Evolutionary conservation across 2,797 vertebrate species (phyloP), one percentile per base, ranked within the genome.

Genomic region (Sphenodon punctatus): DNA sequence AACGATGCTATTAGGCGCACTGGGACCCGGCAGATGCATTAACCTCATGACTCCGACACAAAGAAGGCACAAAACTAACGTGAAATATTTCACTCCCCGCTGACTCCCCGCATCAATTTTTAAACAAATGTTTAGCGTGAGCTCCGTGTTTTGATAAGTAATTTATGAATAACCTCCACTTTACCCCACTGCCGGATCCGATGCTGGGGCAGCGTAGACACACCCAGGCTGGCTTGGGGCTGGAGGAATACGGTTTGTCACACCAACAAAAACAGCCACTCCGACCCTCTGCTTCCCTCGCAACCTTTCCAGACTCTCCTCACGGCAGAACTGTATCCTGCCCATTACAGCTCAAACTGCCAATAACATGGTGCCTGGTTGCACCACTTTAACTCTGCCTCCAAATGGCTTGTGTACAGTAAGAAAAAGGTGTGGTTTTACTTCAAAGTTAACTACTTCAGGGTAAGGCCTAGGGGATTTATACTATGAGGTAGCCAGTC

Each of bases 31-130:
- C 78, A 74, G 81, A 83, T 88, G 82, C 88, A 91, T 91, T 91
- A 91, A 90, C 90, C 88, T 89, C 60, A 81, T 88, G 88, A 88
- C 88, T 88, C 79, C 20, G 58, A 82, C 86, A 90, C 88, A 78
- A 82, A 60, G 81, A 75, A 78, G 71, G 88, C 87, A 82, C 78
- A 86, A 78, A 85, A 81, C 59, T 58, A 74, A 83, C 60, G 75
- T 56, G 58, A 86, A 85, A 71, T 77, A 80, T 80, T 82, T 84
- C 80, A 72, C 80, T 90, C 88, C 86, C 86, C 30, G 15, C 84
- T 76, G 86, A 81, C 51, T 80, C 69, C 51, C 66, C 77, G 93
- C 95, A 95, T 96, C 88, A 91, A 95, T 96, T 95, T 97, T 94
- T 96, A 95, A 96, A 91, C 88, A 94, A 86, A 92, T 92, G 93